Evolutionary conservation across 2,797 vertebrate genomes (phyloP), one percentile per base, ranked within the genome.

Genomic region (Falco biarmicus): DNA sequence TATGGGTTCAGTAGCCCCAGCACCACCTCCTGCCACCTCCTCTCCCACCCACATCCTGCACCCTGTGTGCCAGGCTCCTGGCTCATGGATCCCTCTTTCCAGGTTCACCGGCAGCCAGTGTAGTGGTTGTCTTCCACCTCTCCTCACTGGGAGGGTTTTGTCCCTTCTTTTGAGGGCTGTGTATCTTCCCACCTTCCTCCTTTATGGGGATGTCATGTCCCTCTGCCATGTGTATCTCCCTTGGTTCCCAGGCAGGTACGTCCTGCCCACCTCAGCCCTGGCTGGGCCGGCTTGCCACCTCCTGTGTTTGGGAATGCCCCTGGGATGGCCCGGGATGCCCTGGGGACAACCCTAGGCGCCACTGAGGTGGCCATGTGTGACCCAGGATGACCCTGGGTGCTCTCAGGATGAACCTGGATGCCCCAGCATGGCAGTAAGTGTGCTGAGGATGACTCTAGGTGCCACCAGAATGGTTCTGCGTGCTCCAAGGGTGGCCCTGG

Each of bases 181-280:
- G 6, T 57, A 37, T 91, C 29, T 77, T 82, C 37, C 28, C 10
- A 10, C 57, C 45, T 84, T 74, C 65, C 65, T 90, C 64, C 13
- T 7, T 57, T 64, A 50, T 1, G 6, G 50, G 41, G 48, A 9
- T 64, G 31, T 57, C 0, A 0, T 21, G 7, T 79, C 74, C 37
- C 57, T 81, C 66, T 78, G 84, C 76, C n/a, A 39, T 1, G 0
- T 34, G 13, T 47, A 71, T 34, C 54, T 68, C 37, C n/a, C 45
- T 64, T 53, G 22, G 17, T 78, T 86, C 63, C 32, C 11, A 5
- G 21, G 17, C 21, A 7, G 37, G 28, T 9, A 9, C 2, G 0
- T 73, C 54, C 64, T 92, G 37, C 59, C 47, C 24, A 2, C 48
- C 50, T 81, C 70, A 75, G 61, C 57, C 65, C 29, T 78, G 59